A percentile compares a stretch with the other conserved stretches of the same genome.
Evolutionary conservation across 2,797 vertebrate species (phyloP).

Genomic region (Chelmon rostratus): DNA sequence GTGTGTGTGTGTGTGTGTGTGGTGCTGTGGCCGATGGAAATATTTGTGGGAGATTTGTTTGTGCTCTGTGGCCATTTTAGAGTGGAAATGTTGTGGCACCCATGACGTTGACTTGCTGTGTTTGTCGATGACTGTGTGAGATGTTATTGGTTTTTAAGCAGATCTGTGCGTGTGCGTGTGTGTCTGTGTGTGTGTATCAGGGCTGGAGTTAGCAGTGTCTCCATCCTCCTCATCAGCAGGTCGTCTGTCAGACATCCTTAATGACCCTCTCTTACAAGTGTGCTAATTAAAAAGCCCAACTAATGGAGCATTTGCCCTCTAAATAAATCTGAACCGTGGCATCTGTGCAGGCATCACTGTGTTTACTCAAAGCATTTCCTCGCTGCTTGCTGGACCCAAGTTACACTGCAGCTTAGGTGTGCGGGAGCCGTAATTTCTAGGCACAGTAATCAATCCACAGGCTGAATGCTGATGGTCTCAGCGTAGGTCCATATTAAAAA

Average conservation of each 20-base stretch:
- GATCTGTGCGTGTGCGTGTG: conserved; percentile 44
- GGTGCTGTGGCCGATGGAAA: conserved; percentile 23
- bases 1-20: conserved; percentile 10
- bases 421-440: conserved; percentile 59
- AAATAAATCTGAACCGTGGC: conserved; percentile 85
- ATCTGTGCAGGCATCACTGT: conserved; percentile 78
- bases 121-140: conserved; percentile 63
- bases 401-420: conserved; percentile 63
- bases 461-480: conserved; percentile 52
- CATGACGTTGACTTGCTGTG: conserved; percentile 53
- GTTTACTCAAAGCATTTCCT: conserved; percentile 74
- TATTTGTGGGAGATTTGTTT: conserved; percentile 58
- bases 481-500: conserved; percentile 46
- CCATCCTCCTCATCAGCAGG: conserved; percentile 83
- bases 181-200: conserved; percentile 25
- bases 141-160: conserved; percentile 71
- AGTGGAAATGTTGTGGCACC: conserved; percentile 57
- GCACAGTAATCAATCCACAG: conserved; percentile 63
- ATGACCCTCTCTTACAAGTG: conserved; percentile 85
- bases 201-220: conserved; percentile 73
- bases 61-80: conserved; percentile 47
- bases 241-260: conserved; percentile 85
- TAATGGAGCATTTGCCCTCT: conserved; percentile 87
- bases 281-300: conserved; percentile 87
- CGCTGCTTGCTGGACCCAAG: conserved; percentile 45